phyloP scores from a whole-genome alignment of 2,113 vertebrate species.

The Phylloscopus trochiloides region DNA sequence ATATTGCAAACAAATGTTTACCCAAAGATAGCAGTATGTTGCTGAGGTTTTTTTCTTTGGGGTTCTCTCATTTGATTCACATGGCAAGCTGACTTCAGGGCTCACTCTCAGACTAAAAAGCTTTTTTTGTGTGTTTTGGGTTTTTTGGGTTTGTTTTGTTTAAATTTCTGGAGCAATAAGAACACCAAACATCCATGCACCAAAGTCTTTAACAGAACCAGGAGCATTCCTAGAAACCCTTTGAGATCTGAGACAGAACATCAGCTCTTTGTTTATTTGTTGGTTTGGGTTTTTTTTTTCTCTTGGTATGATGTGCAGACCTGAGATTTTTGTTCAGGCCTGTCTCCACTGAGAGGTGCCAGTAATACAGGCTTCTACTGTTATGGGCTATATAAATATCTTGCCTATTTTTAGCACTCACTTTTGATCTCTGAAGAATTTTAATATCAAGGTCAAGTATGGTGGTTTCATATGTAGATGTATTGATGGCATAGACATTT shows the following conservation, averaged over 20 bases:
- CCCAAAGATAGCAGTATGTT: conserved; percentile 6
- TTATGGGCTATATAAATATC: background rate
- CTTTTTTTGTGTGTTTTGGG: background rate
- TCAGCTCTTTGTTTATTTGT: background rate
- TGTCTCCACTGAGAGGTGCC: conserved; percentile 3
- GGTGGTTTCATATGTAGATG: background rate
- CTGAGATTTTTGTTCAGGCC: background rate
- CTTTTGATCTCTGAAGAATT: conserved; percentile 55
- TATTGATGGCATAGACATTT: background rate
- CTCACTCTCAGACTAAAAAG: background rate
- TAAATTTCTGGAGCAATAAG: background rate
- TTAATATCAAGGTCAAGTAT: conserved; percentile 46
- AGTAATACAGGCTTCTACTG: background rate
- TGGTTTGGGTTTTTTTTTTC: background rate
- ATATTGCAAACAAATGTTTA: conserved; percentile 73
- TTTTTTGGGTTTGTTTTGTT: background rate
- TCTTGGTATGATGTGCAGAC: background rate
- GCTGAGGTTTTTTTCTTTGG: background rate
- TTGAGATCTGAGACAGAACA: background rate
- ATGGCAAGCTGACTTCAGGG: background rate
- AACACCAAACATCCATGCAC: background rate
- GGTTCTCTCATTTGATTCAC: background rate
- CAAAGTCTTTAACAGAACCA: background rate
- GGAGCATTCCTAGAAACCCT: background rate
- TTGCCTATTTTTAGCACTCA: conserved; percentile 27